Conservation (phyloP, 2,113 vertebrate genomes). For the Romanogobio albipinnatus region DNA sequence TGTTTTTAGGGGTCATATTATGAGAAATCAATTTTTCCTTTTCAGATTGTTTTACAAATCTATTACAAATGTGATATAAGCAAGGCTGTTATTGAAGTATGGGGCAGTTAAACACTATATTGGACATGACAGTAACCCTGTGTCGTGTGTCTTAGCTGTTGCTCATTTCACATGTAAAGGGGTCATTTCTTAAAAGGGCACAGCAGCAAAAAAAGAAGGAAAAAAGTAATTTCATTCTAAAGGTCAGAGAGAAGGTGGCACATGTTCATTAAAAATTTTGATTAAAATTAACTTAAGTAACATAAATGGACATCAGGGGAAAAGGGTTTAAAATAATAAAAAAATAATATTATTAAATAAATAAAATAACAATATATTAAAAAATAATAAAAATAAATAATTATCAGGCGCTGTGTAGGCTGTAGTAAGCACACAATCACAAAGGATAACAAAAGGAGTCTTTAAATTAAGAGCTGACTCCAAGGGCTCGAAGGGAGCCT, state of each 20-base stretch:
- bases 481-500: no score
- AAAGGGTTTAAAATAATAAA: background rate
- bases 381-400: no score
- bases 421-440: no score
- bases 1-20: background rate
- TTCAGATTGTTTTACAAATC: background rate
- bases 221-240: background rate
- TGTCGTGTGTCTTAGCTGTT: background rate
- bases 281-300: background rate
- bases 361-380: no score
- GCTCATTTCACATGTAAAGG: constrained; percentile 1
- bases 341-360: no score
- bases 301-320: background rate
- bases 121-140: background rate
- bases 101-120: constrained; percentile 6
- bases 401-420: no score
- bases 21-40: constrained; percentile 8
- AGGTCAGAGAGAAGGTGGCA: background rate
- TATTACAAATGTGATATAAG: background rate
- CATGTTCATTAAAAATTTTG: background rate
- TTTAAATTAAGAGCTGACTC: no score
- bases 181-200: background rate
- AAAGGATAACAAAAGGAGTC: no score
- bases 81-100: background rate
- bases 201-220: background rate